These are phyloP conservation scores for Euplagia quadripunctaria DNA, from an alignment of 2,888 invertebrate species.

Conservation along the genomic window DNA sequence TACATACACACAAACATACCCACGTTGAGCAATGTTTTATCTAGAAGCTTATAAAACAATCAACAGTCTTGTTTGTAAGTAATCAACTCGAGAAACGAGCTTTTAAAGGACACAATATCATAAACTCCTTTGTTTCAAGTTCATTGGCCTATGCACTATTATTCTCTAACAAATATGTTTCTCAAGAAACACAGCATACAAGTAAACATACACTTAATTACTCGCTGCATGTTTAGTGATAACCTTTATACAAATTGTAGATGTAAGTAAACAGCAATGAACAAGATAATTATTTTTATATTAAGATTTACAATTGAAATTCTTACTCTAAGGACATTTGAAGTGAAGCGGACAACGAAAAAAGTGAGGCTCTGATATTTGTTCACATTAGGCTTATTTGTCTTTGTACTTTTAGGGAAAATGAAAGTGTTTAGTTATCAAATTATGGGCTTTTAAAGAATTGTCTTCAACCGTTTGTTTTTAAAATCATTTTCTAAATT, in stretches of 20 bases:
- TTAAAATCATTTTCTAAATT: too few species aligned
- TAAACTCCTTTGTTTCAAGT: constrained; percentile 1
- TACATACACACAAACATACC: background rate
- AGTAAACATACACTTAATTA: background rate
- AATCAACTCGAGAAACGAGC: background rate
- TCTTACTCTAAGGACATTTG: too few species aligned
- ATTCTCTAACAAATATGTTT: constrained; percentile 2
- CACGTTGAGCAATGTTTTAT: background rate
- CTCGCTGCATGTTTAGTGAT: background rate
- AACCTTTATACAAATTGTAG: background rate
- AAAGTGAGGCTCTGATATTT: too few species aligned
- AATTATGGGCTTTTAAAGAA: too few species aligned
- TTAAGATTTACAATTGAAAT: too few species aligned
- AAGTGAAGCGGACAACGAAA: too few species aligned
- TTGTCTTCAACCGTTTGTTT: too few species aligned
- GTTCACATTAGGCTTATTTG: too few species aligned
- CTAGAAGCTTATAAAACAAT: background rate
- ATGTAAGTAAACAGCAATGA: background rate
- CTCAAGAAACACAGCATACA: background rate
- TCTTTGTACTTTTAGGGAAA: too few species aligned
- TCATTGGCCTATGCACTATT: constrained; percentile 1
- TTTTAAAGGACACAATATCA: background rate
- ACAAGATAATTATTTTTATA: background rate
- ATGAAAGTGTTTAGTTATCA: too few species aligned
- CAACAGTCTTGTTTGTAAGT: constrained; percentile 1